These are phyloP conservation scores for Phocides pigmalion DNA, from an alignment of 1,140 invertebrate species.

Conservation along the genomic window DNA sequence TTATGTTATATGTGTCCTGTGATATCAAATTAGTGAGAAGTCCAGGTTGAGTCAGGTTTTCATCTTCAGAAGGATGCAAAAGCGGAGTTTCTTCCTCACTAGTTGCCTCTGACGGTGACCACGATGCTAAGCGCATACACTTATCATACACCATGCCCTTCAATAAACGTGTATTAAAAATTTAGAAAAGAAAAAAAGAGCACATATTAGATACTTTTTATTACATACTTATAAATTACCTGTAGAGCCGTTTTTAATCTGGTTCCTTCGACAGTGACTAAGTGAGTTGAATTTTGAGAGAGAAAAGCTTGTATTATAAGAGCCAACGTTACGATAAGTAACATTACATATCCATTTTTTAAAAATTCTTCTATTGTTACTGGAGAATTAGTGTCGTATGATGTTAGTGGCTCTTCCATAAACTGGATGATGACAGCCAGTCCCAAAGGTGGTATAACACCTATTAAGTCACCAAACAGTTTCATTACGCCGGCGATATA, in stretches of 20 bases:
- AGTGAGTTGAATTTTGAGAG: conserved; percentile 93
- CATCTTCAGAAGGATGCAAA: conserved; percentile 48
- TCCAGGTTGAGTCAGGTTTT: conserved; percentile 83
- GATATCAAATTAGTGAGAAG: conserved; percentile 92
- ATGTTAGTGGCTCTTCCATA: conserved; percentile 69
- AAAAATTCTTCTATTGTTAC: conserved; percentile 85
- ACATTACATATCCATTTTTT: conserved; percentile 91
- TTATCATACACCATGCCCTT: conserved; percentile 88
- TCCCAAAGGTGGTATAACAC: conserved; percentile 90
- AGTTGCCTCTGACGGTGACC: conserved; percentile 78
- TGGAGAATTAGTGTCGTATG: conserved; percentile 39
- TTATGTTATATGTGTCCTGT: conserved; percentile 92
- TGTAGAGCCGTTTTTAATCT: conserved; percentile 91
- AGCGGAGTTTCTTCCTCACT: conserved; percentile 58
- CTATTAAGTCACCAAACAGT: conserved; percentile 90
- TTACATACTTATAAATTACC: conserved; percentile 67
- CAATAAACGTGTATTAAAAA: conserved; percentile 38
- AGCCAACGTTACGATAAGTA: conserved; percentile 88
- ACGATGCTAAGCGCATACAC: conserved; percentile 74
- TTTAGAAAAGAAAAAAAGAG: too few species aligned
- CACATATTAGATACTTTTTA: conserved; percentile 10
- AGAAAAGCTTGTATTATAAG: conserved; percentile 90
- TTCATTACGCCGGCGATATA: conserved; percentile 89
- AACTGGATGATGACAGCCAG: conserved; percentile 90
- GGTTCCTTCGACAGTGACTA: conserved; percentile 92